Evolutionary conservation across 2,797 vertebrate genomes (phyloP).

Genomic region (Xenentodon cancila): DNA sequence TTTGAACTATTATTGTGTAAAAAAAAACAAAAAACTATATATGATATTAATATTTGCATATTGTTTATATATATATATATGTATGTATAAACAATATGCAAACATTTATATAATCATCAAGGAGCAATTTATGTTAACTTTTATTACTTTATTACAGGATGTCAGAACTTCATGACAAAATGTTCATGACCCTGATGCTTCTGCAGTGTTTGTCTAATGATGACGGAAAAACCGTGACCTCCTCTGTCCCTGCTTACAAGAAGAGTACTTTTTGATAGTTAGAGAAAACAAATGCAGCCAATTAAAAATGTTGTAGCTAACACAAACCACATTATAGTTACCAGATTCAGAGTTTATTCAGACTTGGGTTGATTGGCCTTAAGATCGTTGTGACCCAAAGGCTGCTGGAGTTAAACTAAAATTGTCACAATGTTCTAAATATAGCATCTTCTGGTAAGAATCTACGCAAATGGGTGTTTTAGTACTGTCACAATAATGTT

Average conservation of each 20-base stretch:
- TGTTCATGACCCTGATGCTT: slow-evolving; percentile 29
- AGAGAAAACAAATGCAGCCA: slow-evolving; percentile 29
- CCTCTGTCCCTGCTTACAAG: slow-evolving; percentile 44
- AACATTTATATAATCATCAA: slow-evolving; percentile 14
- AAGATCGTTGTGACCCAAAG: slow-evolving; percentile 44
- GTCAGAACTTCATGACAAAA: slow-evolving; percentile 8
- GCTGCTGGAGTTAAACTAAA: slow-evolving; percentile 39
- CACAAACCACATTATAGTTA: slow-evolving; percentile 54
- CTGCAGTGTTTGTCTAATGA: slow-evolving; percentile 25
- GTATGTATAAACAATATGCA: not conserved
- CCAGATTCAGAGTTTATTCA: slow-evolving; percentile 68
- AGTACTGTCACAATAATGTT: slow-evolving; percentile 51
- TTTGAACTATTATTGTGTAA: too few species aligned
- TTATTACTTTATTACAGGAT: slow-evolving; percentile 12
- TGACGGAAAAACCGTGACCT: slow-evolving; percentile 58
- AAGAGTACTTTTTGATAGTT: slow-evolving; percentile 34
- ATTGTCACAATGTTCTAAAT: slow-evolving; percentile 46
- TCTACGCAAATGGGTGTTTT: slow-evolving; percentile 27
- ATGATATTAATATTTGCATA: too few species aligned
- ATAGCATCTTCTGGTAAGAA: slow-evolving; percentile 34
- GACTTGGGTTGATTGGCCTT: slow-evolving; percentile 65
- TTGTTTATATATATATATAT: slow-evolving; percentile 12
- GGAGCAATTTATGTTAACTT: slow-evolving; percentile 10
- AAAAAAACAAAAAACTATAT: too few species aligned
- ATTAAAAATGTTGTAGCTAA: slow-evolving; percentile 58